A percentile compares a stretch with the other conserved stretches of the same genome.
Conservation (phyloP, 2,888 invertebrate species). For the Metalampra italica region DNA sequence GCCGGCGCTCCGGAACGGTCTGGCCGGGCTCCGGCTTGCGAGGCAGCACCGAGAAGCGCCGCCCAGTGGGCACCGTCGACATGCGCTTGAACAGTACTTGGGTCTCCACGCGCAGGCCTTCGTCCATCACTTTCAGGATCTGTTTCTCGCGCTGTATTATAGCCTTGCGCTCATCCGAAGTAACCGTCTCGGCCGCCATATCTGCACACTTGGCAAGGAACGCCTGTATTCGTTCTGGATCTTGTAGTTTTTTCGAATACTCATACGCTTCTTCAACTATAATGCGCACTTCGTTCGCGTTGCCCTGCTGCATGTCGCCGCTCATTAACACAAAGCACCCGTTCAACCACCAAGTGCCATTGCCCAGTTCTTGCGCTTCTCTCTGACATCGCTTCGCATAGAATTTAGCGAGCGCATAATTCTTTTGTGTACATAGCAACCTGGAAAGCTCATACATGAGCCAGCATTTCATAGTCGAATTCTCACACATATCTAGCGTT, state of each 20-base stretch:
- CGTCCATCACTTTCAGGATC: conserved; percentile 54
- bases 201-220: conserved; percentile 61
- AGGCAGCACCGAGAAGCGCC: conserved; percentile 60
- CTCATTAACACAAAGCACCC: conserved; percentile 65
- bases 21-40: conserved; percentile 40
- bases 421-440: conserved; percentile 60
- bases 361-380: conserved; percentile 57
- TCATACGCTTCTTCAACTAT: conserved; percentile 65
- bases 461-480: conserved; percentile 69
- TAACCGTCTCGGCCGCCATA: conserved; percentile 50
- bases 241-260: conserved; percentile 58
- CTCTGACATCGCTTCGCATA: conserved; percentile 67
- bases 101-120: conserved; percentile 46
- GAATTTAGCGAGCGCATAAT: conserved; percentile 65
- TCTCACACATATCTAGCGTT: conserved; percentile 67
- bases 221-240: conserved; percentile 60
- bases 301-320: conserved; percentile 71
- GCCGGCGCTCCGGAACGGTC: conserved; percentile 41
- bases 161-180: conserved; percentile 60
- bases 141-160: conserved; percentile 53
- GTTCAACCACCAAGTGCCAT: conserved; percentile 65
- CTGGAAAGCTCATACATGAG: conserved; percentile 64
- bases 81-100: conserved; percentile 62
- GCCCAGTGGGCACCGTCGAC: conserved; percentile 56
- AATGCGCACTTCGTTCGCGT: conserved; percentile 63